A percentile compares a stretch with the other conserved stretches of the same genome.
These are phyloP conservation scores for Xestia ashworthii DNA, from an alignment of 2,888 invertebrate genomes.

Conservation along the genomic window DNA sequence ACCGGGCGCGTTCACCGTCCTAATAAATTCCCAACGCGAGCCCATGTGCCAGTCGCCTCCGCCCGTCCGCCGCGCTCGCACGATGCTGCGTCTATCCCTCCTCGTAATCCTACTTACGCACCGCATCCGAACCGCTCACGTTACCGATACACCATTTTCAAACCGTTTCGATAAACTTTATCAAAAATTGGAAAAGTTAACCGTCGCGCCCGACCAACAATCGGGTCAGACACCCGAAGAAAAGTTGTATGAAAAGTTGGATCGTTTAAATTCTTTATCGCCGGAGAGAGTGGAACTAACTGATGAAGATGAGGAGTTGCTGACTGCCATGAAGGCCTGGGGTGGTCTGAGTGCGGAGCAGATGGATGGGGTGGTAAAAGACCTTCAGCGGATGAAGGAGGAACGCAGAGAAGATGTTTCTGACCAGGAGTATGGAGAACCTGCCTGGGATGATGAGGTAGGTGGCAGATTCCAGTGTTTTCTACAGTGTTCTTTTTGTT, in stretches of 20 bases:
- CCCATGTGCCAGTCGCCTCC: conserved; percentile 75
- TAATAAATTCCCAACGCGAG: conserved; percentile 58
- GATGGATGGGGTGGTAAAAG: conserved; percentile 79
- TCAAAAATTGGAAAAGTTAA: conserved; percentile 82
- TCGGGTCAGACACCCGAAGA: conserved; percentile 68
- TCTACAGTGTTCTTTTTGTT: conserved; percentile 17
- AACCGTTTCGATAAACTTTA: conserved; percentile 80
- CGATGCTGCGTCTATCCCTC: conserved; percentile 80
- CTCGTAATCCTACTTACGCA: conserved; percentile 77
- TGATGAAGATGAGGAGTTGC: conserved; percentile 83
- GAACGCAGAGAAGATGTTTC: conserved; percentile 71
- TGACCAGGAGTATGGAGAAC: conserved; percentile 78
- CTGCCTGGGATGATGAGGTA: conserved; percentile 83
- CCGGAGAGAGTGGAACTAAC: conserved; percentile 74
- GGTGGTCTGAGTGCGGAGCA: conserved; percentile 80
- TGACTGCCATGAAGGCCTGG: conserved; percentile 82
- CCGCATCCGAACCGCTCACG: conserved; percentile 78
- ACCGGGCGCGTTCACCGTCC: conserved; percentile 59
- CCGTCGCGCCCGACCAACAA: conserved; percentile 68
- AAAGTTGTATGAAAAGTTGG: conserved; percentile 80
- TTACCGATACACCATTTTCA: conserved; percentile 80
- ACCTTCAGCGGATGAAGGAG: conserved; percentile 78
- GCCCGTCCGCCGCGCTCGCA: conserved; percentile 75
- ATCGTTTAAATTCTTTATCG: conserved; percentile 78
- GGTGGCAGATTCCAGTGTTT: conserved; percentile 63